Evolutionary conservation across 2,888 invertebrate species (phyloP).

Genomic region (Microctonus hyperodae): DNA sequence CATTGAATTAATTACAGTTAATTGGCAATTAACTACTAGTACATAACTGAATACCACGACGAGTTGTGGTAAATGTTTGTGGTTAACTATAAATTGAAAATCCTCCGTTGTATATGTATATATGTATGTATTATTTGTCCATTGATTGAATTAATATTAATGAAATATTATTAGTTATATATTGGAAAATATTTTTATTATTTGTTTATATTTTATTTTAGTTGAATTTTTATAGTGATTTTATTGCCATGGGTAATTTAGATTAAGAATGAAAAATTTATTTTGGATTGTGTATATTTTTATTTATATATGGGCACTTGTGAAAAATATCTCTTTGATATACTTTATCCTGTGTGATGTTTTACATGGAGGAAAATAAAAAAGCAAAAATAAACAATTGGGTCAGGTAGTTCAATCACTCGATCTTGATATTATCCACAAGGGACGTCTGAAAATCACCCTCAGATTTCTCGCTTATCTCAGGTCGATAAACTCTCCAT

Average conservation of each 20-base stretch:
- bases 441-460: conserved; percentile 10
- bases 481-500: conserved; percentile 3
- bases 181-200: too few species aligned
- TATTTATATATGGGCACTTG: too few species aligned
- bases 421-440: conserved; percentile 15
- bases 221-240: too few species aligned
- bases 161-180: too few species aligned
- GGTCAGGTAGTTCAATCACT: conserved; percentile 23
- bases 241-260: too few species aligned
- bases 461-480: conserved; percentile 20
- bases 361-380: neutral
- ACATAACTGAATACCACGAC: conserved; percentile 12
- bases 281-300: too few species aligned
- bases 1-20: conserved; percentile 57
- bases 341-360: too few species aligned
- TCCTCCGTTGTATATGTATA: neutral
- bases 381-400: conserved; percentile 7
- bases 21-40: conserved; percentile 51
- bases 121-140: too few species aligned
- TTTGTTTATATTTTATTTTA: too few species aligned
- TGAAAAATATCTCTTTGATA: too few species aligned
- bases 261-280: too few species aligned
- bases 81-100: conserved; percentile 16
- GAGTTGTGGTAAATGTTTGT: conserved; percentile 22
- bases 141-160: too few species aligned